Conservation (phyloP, 1,140 invertebrate species). For the Glomeris maerens region DNA sequence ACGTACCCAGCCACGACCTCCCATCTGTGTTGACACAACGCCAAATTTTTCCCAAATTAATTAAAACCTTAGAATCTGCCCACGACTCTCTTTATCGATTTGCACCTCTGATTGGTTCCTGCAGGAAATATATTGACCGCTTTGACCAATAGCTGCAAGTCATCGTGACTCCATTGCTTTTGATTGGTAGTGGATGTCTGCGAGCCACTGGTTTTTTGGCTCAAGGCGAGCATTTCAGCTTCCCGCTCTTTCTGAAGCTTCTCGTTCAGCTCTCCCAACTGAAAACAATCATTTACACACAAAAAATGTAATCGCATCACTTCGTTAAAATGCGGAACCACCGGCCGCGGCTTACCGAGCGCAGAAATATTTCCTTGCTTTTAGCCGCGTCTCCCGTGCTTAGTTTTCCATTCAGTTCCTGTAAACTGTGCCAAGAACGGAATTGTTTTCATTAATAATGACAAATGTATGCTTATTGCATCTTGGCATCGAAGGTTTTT, state of each 20-base stretch:
- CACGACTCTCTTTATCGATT: background rate
- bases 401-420: too few relatives aligned
- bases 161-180: slow-evolving; percentile 57
- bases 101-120: slow-evolving; percentile 69
- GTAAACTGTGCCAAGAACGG: too few relatives aligned
- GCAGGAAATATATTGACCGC: slow-evolving; percentile 92
- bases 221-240: slow-evolving; percentile 20
- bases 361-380: too few relatives aligned
- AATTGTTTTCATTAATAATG: too few relatives aligned
- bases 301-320: too few relatives aligned
- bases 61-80: background rate
- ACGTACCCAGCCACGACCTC: slow-evolving; percentile 92
- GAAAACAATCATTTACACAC: too few relatives aligned
- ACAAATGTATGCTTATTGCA: too few relatives aligned
- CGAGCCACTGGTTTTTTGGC: background rate
- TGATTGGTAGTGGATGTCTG: slow-evolving; percentile 9
- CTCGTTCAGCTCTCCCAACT: slow-evolving; percentile 52
- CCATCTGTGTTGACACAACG: slow-evolving; percentile 43
- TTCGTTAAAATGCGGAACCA: too few relatives aligned
- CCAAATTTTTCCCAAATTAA: slow-evolving; percentile 2
- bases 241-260: slow-evolving; percentile 58
- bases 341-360: too few relatives aligned
- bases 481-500: too few relatives aligned
- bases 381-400: too few relatives aligned
- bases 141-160: slow-evolving; percentile 81